These are phyloP conservation scores for Eupristina koningsbergeri DNA, from an alignment of 1,140 invertebrate species.

Conservation along the genomic window DNA sequence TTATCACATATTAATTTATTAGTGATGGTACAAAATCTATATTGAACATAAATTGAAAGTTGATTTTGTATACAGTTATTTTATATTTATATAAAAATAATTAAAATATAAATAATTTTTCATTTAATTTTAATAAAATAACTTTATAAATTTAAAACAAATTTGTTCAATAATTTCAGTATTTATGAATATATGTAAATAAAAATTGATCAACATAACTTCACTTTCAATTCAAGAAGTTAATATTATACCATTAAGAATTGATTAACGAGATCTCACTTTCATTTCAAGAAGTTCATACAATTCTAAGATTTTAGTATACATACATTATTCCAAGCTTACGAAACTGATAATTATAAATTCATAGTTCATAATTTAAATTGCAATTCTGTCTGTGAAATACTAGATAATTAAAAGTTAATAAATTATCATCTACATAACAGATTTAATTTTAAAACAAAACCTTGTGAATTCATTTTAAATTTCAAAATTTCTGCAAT, in stretches of 20 bases:
- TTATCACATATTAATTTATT: too few relatives aligned
- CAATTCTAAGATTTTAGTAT: conserved; percentile 5
- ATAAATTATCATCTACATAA: not conserved
- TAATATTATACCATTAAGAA: not conserved
- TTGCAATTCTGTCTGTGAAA: not conserved
- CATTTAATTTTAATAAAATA: too few relatives aligned
- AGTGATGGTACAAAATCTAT: too few relatives aligned
- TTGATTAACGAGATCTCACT: not conserved
- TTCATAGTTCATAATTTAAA: conserved; percentile 14
- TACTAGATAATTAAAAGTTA: conserved; percentile 4
- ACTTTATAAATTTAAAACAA: too few relatives aligned
- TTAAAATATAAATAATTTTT: too few relatives aligned
- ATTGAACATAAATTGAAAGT: too few relatives aligned
- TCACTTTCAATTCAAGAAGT: not conserved
- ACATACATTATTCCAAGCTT: not conserved
- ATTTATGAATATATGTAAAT: not conserved
- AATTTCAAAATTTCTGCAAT: not conserved
- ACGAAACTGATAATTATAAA: conserved; percentile 7
- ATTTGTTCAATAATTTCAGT: not conserved
- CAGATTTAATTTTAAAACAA: not conserved
- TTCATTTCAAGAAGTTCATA: conserved; percentile 10
- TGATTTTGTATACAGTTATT: too few relatives aligned
- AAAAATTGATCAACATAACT: conserved; percentile 5
- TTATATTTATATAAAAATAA: too few relatives aligned
- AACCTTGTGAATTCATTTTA: not conserved